Evolutionary conservation across 1,140 invertebrate species (phyloP).

Genomic region (Neuroterus valhalla): DNA sequence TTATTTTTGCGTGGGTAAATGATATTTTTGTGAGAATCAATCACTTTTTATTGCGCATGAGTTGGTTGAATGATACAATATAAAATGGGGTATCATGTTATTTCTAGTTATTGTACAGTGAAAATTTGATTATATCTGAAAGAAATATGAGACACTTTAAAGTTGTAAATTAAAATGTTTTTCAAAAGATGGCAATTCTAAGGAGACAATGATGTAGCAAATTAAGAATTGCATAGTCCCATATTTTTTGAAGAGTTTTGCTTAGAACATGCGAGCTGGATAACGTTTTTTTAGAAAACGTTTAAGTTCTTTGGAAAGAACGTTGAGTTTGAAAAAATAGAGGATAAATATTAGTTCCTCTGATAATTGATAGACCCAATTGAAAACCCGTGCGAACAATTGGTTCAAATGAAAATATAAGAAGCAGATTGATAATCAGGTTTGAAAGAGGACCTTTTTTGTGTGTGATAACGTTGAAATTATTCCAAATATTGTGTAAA

Average conservation of each 20-base stretch:
- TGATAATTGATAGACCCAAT: not conserved
- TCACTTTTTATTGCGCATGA: not conserved
- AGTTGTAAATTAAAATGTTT: too few species aligned
- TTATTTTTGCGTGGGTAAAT: not conserved
- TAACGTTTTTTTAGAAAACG: not conserved
- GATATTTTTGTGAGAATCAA: not conserved
- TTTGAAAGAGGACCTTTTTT: not conserved
- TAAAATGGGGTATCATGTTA: constrained; percentile 15
- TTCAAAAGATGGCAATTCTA: too few species aligned
- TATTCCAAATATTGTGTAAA: not conserved
- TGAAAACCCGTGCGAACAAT: not conserved
- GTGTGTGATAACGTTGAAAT: not conserved
- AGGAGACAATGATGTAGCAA: too few species aligned
- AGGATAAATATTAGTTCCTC: too few species aligned
- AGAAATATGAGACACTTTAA: not conserved
- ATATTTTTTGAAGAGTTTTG: not conserved
- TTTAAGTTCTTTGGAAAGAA: not conserved
- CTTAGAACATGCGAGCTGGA: not conserved
- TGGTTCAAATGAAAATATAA: constrained; percentile 13
- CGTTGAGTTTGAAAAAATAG: too few species aligned
- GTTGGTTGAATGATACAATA: constrained; percentile 1
- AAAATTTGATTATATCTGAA: not conserved
- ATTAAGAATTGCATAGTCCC: not conserved
- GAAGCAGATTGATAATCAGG: not conserved
- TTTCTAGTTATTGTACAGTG: constrained; percentile 21